Base-by-base conservation (phyloP, 2,888 invertebrate species). In the Tipula lateralis region DNA sequence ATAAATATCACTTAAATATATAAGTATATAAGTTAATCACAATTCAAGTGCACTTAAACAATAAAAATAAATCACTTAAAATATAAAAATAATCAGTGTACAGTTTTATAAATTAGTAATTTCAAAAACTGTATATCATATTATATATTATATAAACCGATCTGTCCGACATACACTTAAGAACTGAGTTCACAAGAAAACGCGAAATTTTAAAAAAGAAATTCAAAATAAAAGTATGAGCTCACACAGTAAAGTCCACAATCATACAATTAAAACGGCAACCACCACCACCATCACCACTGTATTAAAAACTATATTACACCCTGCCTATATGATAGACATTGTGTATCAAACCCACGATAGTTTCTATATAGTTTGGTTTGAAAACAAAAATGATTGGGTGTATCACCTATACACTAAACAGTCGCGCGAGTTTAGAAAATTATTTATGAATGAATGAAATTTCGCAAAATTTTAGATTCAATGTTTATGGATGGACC, bases 231-330 rank as follows among this genome's bases (percentile, higher is more conserved):
- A 66, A 66, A 66, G 66, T 66, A 66, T 66, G 66, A 66, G 66
- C 66, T 66, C 66, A 66, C 66, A 66, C 66, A 19, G 44, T 50
- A 50, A 50, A 50, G 66, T 66, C 66, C 66, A 66, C 66, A 66
- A 3, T 66, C 24, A 66, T 24, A 66, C 24, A 66, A 13, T 66
- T 66, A 66, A 66, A 66, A 66, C 66, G 24, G 66, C 24, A 66
- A 66, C 24, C 66, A 66, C 66, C 24, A 66, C 66, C 66, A 66
- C 24, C 24, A 66, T 9, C 66, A 50, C 12, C 39, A n/a, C 44
- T 16, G 16, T 44, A 44, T 44, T 44, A 16, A 44, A 44, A 44
- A 44, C 19, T 44, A 44, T 66, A 24, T 24, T 66, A 66, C 66
- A 66, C 66, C 66, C 66, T 66, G 19, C 9, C 24, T 24, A 12